Percentiles rank a stretch among this genome's conserved stretches.
Conservation (phyloP, 2,888 invertebrate species). For the Acanthococcus lagerstroemiae region DNA sequence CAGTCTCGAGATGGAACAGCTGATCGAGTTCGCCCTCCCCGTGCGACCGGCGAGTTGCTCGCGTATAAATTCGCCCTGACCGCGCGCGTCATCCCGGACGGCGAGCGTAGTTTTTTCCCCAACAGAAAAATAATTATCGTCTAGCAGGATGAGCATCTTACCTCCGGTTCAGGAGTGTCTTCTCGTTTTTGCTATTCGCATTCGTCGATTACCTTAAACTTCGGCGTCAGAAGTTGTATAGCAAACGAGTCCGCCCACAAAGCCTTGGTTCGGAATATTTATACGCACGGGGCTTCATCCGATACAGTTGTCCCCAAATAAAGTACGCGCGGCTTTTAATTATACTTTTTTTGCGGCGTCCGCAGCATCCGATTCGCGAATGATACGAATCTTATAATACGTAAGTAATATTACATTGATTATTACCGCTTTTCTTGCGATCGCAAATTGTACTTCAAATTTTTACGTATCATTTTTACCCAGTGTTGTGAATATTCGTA, state of each 20-base stretch:
- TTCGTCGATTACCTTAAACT: constrained; percentile 14
- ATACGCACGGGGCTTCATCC: constrained; percentile 4
- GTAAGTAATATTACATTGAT: not conserved
- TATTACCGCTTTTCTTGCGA: not conserved
- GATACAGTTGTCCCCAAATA: constrained; percentile 20
- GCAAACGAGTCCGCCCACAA: constrained; percentile 25
- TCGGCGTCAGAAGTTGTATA: not conserved
- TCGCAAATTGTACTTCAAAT: too few species aligned
- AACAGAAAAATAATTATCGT: constrained; percentile 2
- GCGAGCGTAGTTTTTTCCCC: not conserved
- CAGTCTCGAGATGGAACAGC: too few species aligned
- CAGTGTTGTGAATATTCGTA: too few species aligned
- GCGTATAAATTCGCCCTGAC: too few species aligned
- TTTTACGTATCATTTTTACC: too few species aligned
- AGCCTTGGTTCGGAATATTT: constrained; percentile 14
- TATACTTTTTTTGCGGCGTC: not conserved
- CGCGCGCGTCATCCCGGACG: too few species aligned
- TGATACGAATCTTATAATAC: too few species aligned
- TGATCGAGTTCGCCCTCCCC: too few species aligned
- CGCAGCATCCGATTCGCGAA: not conserved
- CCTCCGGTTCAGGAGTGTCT: constrained; percentile 1
- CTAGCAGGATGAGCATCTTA: constrained; percentile 7
- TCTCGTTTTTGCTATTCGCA: not conserved
- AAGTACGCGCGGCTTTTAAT: constrained; percentile 9
- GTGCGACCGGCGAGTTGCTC: too few species aligned